phyloP scores from a whole-genome alignment of 2,888 invertebrate genomes.

The Fissipunctia ypsillon region DNA sequence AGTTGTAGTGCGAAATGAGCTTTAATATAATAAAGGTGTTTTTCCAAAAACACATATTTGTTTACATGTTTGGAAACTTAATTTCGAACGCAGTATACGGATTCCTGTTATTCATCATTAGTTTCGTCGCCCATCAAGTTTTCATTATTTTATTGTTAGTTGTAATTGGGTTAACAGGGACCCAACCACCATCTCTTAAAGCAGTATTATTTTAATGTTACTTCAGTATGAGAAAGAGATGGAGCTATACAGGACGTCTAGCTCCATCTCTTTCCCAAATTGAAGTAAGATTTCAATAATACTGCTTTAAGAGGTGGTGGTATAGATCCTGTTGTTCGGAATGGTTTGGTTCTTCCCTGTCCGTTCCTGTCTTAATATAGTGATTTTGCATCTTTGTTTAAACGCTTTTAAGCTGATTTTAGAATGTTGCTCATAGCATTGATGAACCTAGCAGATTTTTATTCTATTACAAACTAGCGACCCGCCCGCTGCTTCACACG shows the following conservation, averaged over 20 bases:
- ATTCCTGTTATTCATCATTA: slow-evolving; percentile 55
- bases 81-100: slow-evolving; percentile 9
- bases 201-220: no score
- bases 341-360: slow-evolving; percentile 12
- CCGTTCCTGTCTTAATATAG: slow-evolving; percentile 16
- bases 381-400: slow-evolving; percentile 2
- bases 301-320: no score
- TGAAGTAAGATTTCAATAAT: no score
- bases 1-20: no score
- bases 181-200: no score
- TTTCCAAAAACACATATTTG: neutral
- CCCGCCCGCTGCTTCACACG: no score
- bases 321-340: slow-evolving; percentile 11
- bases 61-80: neutral
- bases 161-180: slow-evolving; percentile 23
- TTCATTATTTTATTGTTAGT: slow-evolving; percentile 39
- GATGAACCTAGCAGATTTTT: neutral
- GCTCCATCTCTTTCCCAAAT: no score
- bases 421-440: neutral
- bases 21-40: no score
- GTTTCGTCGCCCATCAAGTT: slow-evolving; percentile 30
- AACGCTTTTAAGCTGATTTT: neutral
- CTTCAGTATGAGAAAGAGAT: no score
- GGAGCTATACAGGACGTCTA: no score
- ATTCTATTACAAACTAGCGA: neutral